phyloP scores from a whole-genome alignment of 2,888 invertebrate genomes.

The Icerya purchasi region DNA sequence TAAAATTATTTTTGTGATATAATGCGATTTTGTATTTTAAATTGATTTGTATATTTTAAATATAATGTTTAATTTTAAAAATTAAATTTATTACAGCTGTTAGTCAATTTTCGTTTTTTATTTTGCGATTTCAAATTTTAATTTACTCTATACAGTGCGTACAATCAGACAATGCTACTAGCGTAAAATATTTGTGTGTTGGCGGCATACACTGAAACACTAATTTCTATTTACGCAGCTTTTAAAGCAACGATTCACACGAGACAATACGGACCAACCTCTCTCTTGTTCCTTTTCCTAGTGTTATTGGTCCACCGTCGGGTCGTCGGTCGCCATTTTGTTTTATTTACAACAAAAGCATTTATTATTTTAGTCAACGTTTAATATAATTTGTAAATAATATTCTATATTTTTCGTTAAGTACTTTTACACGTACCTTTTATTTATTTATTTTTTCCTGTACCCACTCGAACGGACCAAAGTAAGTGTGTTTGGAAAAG shows the following conservation, averaged over 20 bases:
- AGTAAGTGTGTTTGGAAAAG: too few species aligned
- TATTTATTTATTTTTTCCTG: slow-evolving; percentile 9
- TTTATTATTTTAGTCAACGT: slow-evolving; percentile 5
- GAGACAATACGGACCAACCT: not conserved
- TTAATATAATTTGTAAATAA: not conserved
- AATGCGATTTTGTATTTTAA: too few species aligned
- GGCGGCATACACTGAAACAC: not conserved
- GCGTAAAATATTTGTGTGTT: too few species aligned
- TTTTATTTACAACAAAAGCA: slow-evolving; percentile 11
- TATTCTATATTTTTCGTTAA: not conserved
- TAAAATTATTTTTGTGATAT: too few species aligned
- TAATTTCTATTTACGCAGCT: not conserved
- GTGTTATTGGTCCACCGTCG: not conserved
- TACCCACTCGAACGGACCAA: slow-evolving; percentile 13
- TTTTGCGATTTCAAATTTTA: too few species aligned
- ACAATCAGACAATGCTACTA: too few species aligned
- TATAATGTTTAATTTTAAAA: too few species aligned
- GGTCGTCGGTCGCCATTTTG: slow-evolving; percentile 8
- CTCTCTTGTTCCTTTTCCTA: not conserved
- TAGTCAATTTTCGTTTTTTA: too few species aligned
- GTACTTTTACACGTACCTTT: slow-evolving; percentile 2
- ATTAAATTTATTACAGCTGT: too few species aligned
- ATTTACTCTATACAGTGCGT: too few species aligned
- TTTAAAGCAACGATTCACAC: not conserved
- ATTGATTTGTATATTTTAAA: too few species aligned